These are phyloP conservation scores for Entomobrya multifasciata DNA, from an alignment of 2,888 invertebrate genomes.

Conservation along the genomic window DNA sequence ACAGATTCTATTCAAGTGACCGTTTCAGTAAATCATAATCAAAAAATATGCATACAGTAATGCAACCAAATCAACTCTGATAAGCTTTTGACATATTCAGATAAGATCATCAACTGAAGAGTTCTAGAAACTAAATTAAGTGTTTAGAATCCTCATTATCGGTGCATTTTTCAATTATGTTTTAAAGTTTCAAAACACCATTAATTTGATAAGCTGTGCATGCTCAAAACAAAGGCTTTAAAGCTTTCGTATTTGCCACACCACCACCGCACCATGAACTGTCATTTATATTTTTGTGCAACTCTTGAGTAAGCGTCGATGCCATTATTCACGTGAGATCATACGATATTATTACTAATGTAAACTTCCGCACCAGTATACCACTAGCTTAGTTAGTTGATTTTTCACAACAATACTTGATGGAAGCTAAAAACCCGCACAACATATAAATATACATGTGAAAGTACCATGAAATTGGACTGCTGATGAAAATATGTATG, in stretches of 20 bases:
- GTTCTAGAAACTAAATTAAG: no score
- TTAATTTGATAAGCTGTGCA: neutral
- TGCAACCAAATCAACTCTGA: neutral
- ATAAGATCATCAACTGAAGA: neutral
- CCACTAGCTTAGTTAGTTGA: no score
- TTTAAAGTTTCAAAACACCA: constrained; percentile 41
- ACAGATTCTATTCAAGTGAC: no score
- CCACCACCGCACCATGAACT: no score
- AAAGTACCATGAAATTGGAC: no score
- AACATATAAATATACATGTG: no score
- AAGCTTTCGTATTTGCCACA: no score
- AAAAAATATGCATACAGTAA: constrained; percentile 3
- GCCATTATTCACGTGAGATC: constrained; percentile 23
- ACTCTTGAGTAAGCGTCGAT: no score
- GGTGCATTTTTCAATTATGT: constrained; percentile 29
- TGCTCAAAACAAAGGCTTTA: constrained; percentile 29
- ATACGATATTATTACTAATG: neutral
- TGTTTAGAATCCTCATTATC: no score
- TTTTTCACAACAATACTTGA: no score
- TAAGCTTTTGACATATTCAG: neutral
- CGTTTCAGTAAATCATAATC: no score
- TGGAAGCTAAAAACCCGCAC: no score
- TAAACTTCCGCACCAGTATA: neutral
- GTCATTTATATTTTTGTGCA: neutral
- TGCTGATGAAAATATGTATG: constrained; percentile 21